A percentile compares a stretch with the other conserved stretches of the same genome.
These are phyloP conservation scores for Aspiorhynchus laticeps DNA, from an alignment of 2,113 vertebrate genomes.

Conservation along the genomic window DNA sequence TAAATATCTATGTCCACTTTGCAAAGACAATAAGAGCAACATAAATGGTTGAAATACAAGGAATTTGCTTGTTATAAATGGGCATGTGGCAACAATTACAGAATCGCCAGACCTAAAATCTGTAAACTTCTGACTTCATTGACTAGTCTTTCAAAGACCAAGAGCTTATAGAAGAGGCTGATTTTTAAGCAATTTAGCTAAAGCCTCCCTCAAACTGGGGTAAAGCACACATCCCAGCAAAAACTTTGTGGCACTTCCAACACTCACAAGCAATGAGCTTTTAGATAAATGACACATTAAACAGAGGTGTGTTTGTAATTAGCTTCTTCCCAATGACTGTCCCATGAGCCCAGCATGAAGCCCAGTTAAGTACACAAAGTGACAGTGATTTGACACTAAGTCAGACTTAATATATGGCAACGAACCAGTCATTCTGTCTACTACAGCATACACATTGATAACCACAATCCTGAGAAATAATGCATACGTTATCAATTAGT, in stretches of 20 bases:
- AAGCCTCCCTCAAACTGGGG: not conserved
- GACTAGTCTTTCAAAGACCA: not conserved
- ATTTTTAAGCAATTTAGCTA: not conserved
- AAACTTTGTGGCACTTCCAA: not conserved
- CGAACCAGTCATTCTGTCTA: not conserved
- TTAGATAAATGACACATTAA: not conserved
- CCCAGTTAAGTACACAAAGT: not conserved
- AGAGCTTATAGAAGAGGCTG: not conserved
- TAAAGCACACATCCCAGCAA: not conserved
- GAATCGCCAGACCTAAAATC: not conserved
- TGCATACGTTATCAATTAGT: not conserved
- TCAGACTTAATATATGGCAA: not conserved
- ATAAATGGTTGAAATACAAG: not conserved
- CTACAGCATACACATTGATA: not conserved
- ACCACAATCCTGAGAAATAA: not conserved
- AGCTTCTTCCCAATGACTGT: not conserved
- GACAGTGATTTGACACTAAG: not conserved
- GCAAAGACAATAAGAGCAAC: not conserved
- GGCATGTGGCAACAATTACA: not conserved
- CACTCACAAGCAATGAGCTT: not conserved
- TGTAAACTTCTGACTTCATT: not conserved
- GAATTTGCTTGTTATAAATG: not conserved
- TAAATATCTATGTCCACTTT: not conserved
- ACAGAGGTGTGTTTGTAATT: conserved; percentile 2
- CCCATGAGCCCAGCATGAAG: not conserved